Percentiles rank a stretch among this genome's conserved stretches.
These are phyloP conservation scores for Pseudomyrmex gracilis DNA, from an alignment of 1,140 invertebrate species.

Conservation along the genomic window DNA sequence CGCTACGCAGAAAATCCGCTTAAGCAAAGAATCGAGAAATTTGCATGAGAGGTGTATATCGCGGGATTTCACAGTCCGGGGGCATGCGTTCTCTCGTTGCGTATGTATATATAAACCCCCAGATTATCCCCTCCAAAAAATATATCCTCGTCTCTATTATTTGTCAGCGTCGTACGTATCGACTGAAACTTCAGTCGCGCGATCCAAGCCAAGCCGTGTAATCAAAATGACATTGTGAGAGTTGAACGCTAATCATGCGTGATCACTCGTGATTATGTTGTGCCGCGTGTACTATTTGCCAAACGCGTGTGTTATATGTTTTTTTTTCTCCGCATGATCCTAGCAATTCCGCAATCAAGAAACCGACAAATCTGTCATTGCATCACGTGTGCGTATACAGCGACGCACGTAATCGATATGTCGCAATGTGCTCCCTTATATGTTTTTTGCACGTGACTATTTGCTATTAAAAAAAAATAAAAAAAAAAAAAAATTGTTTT, in stretches of 20 bases:
- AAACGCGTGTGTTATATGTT: conserved; percentile 4
- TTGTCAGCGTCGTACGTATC: conserved; percentile 7
- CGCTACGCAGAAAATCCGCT: background rate
- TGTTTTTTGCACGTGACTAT: background rate
- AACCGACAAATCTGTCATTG: conserved; percentile 3
- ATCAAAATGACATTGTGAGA: conserved; percentile 27
- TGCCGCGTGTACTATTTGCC: background rate
- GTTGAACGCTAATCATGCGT: conserved; percentile 13
- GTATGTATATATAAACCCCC: background rate
- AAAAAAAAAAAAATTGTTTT: too few species aligned
- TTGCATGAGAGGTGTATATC: background rate
- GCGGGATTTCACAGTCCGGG: too few species aligned
- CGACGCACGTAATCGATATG: too few species aligned
- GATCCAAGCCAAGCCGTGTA: background rate
- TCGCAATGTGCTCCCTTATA: too few species aligned
- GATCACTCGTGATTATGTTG: conserved; percentile 29
- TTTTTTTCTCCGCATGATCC: conserved; percentile 16
- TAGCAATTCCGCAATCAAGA: background rate
- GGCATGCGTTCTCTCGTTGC: too few species aligned
- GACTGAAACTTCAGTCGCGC: background rate
- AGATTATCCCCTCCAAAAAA: background rate
- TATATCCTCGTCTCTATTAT: background rate
- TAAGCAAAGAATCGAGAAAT: background rate
- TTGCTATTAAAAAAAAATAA: background rate
- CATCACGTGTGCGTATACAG: background rate